Evolutionary conservation across 35 echinoderm and acorn worm species (phyloP), one percentile per base, ranked within the genome.

Genomic region (Patiria miniata): DNA sequence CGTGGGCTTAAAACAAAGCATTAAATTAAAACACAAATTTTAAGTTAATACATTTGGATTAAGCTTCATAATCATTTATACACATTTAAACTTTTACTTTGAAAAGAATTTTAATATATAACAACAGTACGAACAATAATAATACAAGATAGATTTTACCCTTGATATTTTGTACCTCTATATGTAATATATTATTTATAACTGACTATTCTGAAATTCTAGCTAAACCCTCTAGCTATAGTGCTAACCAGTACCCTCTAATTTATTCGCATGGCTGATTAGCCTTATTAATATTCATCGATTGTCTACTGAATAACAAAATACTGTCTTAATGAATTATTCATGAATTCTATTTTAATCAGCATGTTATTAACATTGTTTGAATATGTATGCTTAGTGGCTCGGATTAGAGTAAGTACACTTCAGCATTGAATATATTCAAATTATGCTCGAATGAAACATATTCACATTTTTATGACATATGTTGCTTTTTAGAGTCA

Each of bases 11-110:
- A 73, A 26, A 73, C 65, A 73, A 73, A 32, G 65, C 65, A 73
- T 73, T 73, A 73, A 73, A 30, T 73, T 73, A 73, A 73, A 73
- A 32, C 65, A 47, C 4, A 73, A 73, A 36, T 73, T 73, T 73
- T 73, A 73, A 73, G 65, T 73, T 34, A 73, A 73, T 73, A 73
- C 65, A 73, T 73, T 73, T 73, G 65, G 26, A 34, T 73, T 73
- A 34, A 73, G 65, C 65, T 28, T 73, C 65, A 73, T 32, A 32
- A 73, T 73, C n/a, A 68, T 68, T 73, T 36, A 12, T 73, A 73
- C 57, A 60, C 65, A 73, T 73, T 73, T 47, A 47, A 47, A 47
- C 42, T 47, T 47, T n/a, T 47, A 30, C 7, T 73, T 34, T 73
- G 21, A 73, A 73, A 73, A 73, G 29, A 32, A 73, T 36, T 60